phyloP scores from a whole-genome alignment of 2,797 vertebrate species.

The Arctocebus calabarensis region DNA sequence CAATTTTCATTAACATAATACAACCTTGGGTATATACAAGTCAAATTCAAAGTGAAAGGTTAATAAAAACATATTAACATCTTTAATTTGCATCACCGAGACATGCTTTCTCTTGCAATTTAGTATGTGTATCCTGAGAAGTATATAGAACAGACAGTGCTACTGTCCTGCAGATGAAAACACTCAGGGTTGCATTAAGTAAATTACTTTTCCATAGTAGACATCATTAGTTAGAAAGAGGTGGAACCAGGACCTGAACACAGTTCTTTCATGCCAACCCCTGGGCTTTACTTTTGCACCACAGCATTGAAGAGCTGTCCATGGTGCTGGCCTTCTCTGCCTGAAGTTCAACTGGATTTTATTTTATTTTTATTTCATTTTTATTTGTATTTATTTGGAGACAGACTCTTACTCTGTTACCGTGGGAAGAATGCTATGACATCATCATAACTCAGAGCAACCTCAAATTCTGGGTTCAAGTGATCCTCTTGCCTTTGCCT shows the following conservation, averaged over 20 bases:
- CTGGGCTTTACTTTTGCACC: background rate
- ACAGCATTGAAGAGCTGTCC: conserved; percentile 59
- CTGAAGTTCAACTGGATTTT: background rate
- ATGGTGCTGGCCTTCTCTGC: conserved; percentile 2
- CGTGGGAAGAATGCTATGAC: no score
- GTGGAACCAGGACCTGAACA: background rate
- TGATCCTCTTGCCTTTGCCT: no score
- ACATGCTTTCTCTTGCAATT: background rate
- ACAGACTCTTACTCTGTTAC: no score
- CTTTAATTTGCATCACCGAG: background rate
- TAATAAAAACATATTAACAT: conserved; percentile 25
- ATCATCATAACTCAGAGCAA: no score
- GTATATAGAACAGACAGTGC: background rate
- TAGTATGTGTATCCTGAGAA: background rate
- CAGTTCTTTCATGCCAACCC: background rate
- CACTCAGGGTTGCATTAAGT: background rate
- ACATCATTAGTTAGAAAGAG: background rate
- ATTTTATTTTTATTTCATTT: no score
- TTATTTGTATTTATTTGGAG: no score
- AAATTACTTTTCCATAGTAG: background rate
- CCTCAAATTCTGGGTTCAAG: no score
- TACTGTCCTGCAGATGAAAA: background rate
- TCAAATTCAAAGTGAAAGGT: background rate
- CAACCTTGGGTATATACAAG: background rate
- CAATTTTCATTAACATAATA: conserved; percentile 21